Evolutionary conservation across 2,113 vertebrate genomes (phyloP).

Genomic region (Cnemophilus loriae): DNA sequence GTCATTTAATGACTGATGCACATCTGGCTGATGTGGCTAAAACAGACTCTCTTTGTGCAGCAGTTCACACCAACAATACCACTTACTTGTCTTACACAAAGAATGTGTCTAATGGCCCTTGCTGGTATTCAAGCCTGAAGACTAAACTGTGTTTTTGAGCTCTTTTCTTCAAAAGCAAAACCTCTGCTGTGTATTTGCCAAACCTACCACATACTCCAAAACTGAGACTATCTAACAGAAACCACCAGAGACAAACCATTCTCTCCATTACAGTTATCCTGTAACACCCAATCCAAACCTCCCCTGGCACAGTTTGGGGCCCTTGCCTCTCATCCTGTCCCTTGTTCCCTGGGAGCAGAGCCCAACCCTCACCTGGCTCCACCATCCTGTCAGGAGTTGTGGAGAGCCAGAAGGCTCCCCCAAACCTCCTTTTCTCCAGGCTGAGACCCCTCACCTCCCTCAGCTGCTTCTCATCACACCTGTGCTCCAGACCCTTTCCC

Average conservation of each 20-base stretch:
- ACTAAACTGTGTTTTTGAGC: not conserved
- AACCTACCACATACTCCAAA: not conserved
- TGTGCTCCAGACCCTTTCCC: not conserved
- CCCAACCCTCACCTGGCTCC: not conserved
- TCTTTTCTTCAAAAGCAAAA: not conserved
- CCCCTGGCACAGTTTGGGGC: not conserved
- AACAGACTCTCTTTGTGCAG: not conserved
- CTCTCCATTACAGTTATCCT: not conserved
- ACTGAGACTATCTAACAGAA: not conserved
- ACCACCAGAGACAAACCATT: not conserved
- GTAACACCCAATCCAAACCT: not conserved
- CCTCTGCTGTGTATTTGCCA: not conserved
- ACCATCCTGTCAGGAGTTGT: not conserved
- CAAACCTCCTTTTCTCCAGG: not conserved
- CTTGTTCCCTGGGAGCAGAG: not conserved
- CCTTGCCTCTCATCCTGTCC: rapidly evolving
- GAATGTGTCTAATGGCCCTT: not conserved
- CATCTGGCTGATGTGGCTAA: not conserved
- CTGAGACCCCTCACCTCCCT: not conserved
- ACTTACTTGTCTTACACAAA: not conserved
- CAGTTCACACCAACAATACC: not conserved
- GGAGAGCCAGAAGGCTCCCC: too few relatives aligned
- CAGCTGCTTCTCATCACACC: not conserved
- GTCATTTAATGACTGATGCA: not conserved
- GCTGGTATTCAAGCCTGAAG: not conserved